phyloP scores from a whole-genome alignment of 1,140 invertebrate genomes.

The Agrypnia vestita region DNA sequence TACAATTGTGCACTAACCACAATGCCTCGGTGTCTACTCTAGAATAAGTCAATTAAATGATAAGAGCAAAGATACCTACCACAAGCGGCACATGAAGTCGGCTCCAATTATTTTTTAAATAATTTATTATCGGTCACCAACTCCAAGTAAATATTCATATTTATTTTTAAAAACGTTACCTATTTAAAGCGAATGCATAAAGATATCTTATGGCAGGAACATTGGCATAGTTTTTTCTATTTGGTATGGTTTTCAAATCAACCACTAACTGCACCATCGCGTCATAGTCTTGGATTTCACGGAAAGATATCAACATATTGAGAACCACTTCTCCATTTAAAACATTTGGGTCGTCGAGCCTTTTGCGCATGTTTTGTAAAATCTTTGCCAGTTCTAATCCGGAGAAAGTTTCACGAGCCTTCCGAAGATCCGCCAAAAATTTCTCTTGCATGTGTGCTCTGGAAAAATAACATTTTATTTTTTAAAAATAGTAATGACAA shows the following conservation, averaged over 20 bases:
- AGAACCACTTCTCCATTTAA: conserved; percentile 95
- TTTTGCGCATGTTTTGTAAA: conserved; percentile 91
- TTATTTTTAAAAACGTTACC: conserved; percentile 76
- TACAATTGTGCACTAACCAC: too few species aligned
- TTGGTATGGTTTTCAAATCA: conserved; percentile 94
- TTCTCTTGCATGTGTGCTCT: conserved; percentile 98
- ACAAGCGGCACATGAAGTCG: too few species aligned
- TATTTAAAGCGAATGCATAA: conserved; percentile 98
- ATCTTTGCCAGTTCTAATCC: conserved; percentile 90
- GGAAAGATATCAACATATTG: conserved; percentile 93
- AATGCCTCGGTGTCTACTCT: too few species aligned
- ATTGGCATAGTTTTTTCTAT: conserved; percentile 90
- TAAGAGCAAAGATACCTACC: too few species aligned
- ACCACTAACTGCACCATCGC: conserved; percentile 98
- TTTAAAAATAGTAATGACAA: too few species aligned
- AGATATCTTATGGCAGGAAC: conserved; percentile 93
- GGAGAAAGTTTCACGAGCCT: conserved; percentile 90
- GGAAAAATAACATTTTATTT: too few species aligned
- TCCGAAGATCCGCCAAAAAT: conserved; percentile 94
- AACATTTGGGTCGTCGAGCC: conserved; percentile 97
- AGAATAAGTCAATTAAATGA: too few species aligned
- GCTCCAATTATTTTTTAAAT: too few species aligned
- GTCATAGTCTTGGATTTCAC: conserved; percentile 97
- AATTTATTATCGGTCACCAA: too few species aligned
- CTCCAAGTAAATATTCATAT: neutral